Percentiles rank a stretch among this genome's conserved stretches.
Conservation (phyloP, 2,888 invertebrate genomes). For the Anodontia alba region DNA sequence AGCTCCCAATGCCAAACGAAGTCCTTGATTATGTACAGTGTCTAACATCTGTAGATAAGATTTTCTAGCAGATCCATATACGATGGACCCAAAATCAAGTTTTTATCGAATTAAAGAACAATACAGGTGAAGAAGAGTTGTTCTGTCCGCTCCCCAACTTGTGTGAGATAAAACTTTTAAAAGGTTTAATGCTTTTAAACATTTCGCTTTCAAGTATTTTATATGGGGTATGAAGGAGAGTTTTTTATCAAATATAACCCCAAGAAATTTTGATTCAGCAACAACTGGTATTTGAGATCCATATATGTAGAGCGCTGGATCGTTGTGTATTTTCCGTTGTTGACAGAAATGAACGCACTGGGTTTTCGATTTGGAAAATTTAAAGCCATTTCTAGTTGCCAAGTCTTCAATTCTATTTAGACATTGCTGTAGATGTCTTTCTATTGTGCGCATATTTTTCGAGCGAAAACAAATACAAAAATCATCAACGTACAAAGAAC, state of each 20-base stretch:
- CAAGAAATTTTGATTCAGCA: slow-evolving; percentile 42
- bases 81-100: slow-evolving; percentile 48
- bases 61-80: slow-evolving; percentile 50
- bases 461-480: slow-evolving; percentile 6
- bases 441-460: slow-evolving; percentile 29
- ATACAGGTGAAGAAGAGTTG: slow-evolving; percentile 9
- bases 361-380: slow-evolving; percentile 51
- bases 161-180: neutral
- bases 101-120: slow-evolving; percentile 40
- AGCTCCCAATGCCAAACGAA: slow-evolving; percentile 39
- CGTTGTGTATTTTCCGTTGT: slow-evolving; percentile 25
- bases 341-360: slow-evolving; percentile 46
- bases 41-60: slow-evolving; percentile 47
- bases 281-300: slow-evolving; percentile 32
- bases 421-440: slow-evolving; percentile 31
- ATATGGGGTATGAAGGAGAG: slow-evolving; percentile 48
- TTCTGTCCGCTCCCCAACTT: slow-evolving; percentile 7
- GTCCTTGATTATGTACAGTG: slow-evolving; percentile 48
- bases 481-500: slow-evolving; percentile 37
- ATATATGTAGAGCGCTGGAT: slow-evolving; percentile 30
- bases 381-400: slow-evolving; percentile 47
- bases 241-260: slow-evolving; percentile 54
- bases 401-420: slow-evolving; percentile 20
- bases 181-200: slow-evolving; percentile 44
- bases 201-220: slow-evolving; percentile 33